Conservation (phyloP, 2,797 vertebrate genomes). For the Glyptemys insculpta region DNA sequence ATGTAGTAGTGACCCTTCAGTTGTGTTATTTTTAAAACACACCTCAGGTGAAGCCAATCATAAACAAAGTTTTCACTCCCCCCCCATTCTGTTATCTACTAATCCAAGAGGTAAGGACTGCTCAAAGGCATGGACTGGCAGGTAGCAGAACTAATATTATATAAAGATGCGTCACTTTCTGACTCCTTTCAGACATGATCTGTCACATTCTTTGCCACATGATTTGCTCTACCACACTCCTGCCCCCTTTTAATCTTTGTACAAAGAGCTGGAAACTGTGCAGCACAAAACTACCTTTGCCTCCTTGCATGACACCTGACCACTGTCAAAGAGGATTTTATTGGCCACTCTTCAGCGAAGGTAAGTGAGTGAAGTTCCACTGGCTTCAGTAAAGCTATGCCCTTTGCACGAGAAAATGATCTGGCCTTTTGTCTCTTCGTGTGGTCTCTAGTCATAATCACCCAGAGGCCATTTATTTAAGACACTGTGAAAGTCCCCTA, state of each 20-base stretch:
- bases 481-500: not conserved
- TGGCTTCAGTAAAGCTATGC: not conserved
- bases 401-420: not conserved
- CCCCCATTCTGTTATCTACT: not conserved
- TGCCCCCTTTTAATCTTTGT: not conserved
- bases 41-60: not conserved
- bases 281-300: not conserved
- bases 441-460: not conserved
- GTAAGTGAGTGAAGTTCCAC: not conserved
- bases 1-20: not conserved
- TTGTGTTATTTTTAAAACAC: not conserved
- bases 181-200: not conserved
- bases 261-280: not conserved
- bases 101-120: not conserved
- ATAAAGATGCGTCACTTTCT: not conserved
- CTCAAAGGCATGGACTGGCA: not conserved
- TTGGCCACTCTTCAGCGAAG: not conserved
- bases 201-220: not conserved
- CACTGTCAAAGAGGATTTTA: not conserved
- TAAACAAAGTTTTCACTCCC: constrained; percentile 13
- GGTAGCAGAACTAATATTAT: not conserved
- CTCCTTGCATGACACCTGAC: not conserved
- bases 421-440: not conserved
- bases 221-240: not conserved
- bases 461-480: not conserved